phyloP scores from a whole-genome alignment of 2,797 vertebrate species.

The Danio albolineatus region DNA sequence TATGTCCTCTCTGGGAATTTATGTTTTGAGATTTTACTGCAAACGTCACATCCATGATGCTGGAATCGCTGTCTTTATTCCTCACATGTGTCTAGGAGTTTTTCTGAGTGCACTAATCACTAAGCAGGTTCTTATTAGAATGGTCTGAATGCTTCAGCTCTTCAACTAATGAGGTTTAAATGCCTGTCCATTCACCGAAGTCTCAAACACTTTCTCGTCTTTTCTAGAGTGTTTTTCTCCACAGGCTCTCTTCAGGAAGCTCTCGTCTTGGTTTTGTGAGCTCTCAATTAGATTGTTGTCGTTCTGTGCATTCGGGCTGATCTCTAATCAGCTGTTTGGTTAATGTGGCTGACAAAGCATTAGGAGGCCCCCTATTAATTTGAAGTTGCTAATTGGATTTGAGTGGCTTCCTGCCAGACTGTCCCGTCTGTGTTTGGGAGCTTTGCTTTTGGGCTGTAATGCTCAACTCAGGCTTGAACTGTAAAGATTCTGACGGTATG shows the following conservation, averaged over 20 bases:
- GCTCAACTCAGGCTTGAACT: background rate
- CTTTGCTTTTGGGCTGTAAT: slow-evolving; percentile 13
- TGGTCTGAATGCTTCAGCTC: background rate
- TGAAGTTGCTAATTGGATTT: slow-evolving; percentile 55
- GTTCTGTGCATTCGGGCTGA: slow-evolving; percentile 23
- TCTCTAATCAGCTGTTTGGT: slow-evolving; percentile 48
- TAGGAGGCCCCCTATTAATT: slow-evolving; percentile 50
- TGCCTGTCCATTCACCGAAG: background rate
- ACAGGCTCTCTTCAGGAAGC: background rate
- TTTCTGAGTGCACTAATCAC: background rate
- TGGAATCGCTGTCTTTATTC: too few species aligned
- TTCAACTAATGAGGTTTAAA: background rate
- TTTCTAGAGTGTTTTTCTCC: background rate
- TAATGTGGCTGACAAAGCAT: slow-evolving; percentile 53
- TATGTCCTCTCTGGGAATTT: too few species aligned
- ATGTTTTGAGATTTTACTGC: too few species aligned
- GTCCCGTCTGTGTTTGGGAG: slow-evolving; percentile 2
- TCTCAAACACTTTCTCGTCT: background rate
- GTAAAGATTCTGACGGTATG: too few species aligned
- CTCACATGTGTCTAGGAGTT: background rate
- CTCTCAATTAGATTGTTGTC: slow-evolving; percentile 20
- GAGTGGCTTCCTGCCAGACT: slow-evolving; percentile 48
- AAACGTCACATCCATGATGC: too few species aligned
- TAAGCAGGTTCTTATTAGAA: background rate
- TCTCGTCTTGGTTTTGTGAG: background rate